Conservation (phyloP, 2,797 vertebrate genomes). For the Sebastes steindachneri region DNA sequence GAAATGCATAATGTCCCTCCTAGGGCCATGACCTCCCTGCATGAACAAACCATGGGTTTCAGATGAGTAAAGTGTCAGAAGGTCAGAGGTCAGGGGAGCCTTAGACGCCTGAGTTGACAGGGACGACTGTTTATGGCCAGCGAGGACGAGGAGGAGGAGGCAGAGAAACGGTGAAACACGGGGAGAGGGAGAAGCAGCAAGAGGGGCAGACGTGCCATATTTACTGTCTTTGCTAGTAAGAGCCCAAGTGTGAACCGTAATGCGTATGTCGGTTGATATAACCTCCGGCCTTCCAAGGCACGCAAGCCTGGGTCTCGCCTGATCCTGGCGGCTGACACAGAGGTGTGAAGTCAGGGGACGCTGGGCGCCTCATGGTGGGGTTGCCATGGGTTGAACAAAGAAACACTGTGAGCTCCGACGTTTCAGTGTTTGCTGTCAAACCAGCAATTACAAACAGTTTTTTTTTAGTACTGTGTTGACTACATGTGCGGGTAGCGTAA, state of each 20-base stretch:
- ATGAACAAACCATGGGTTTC: slow-evolving; percentile 27
- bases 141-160: slow-evolving; percentile 9
- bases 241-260: slow-evolving; percentile 81
- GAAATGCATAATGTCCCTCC: slow-evolving; percentile 1
- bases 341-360: slow-evolving; percentile 78
- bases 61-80: slow-evolving; percentile 46
- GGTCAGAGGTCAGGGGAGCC: slow-evolving; percentile 68
- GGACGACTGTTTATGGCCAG: slow-evolving; percentile 56
- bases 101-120: slow-evolving; percentile 63
- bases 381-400: slow-evolving; percentile 78
- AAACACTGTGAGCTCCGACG: slow-evolving; percentile 72
- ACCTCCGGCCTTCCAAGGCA: slow-evolving; percentile 81
- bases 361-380: slow-evolving; percentile 61
- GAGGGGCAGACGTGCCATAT: slow-evolving; percentile 67
- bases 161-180: slow-evolving; percentile 6
- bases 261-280: slow-evolving; percentile 85
- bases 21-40: not conserved
- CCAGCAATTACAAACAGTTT: slow-evolving; percentile 69
- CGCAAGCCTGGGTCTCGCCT: slow-evolving; percentile 71
- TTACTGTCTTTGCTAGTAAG: slow-evolving; percentile 77
- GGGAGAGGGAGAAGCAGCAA: slow-evolving; percentile 9
- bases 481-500: slow-evolving; percentile 42
- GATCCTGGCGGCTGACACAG: slow-evolving; percentile 81
- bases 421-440: slow-evolving; percentile 77
- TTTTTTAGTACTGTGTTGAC: slow-evolving; percentile 41